These are phyloP conservation scores for Amphilophus citrinellus DNA, from an alignment of 2,113 vertebrate genomes.

Conservation along the genomic window DNA sequence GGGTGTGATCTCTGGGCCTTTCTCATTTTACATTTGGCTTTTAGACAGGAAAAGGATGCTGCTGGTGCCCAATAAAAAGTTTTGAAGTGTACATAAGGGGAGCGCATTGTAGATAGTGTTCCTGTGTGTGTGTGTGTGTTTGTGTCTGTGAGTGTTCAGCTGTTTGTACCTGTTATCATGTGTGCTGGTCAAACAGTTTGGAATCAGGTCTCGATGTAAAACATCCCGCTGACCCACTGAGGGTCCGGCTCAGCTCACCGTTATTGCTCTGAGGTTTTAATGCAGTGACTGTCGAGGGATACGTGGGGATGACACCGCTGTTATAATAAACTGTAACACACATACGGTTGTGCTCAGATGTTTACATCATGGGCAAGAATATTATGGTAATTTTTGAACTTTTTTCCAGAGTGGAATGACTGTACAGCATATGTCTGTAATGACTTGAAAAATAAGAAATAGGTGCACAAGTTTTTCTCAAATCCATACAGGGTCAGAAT, in stretches of 20 bases:
- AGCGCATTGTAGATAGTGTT: background rate
- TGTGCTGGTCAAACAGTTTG: background rate
- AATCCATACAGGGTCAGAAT: too few relatives aligned
- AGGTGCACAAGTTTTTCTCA: too few relatives aligned
- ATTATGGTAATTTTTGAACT: too few relatives aligned
- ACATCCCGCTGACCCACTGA: background rate
- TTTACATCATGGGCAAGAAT: too few relatives aligned
- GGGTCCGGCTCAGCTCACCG: background rate
- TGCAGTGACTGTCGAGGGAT: too few relatives aligned
- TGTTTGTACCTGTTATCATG: background rate
- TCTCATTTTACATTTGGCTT: constrained; percentile 8
- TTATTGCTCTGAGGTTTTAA: background rate
- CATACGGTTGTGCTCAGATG: too few relatives aligned
- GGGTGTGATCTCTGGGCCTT: background rate
- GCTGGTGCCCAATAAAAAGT: background rate
- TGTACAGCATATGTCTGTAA: too few relatives aligned
- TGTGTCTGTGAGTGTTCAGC: background rate
- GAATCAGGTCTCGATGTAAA: background rate
- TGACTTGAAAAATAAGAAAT: too few relatives aligned
- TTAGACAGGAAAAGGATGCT: background rate
- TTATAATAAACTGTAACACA: too few relatives aligned
- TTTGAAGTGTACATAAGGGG: background rate
- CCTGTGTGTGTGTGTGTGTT: background rate
- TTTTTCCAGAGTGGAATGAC: too few relatives aligned
- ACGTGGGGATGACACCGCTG: too few relatives aligned